Conservation (phyloP, 2,888 invertebrate species). For the Dryomyza anilis region DNA sequence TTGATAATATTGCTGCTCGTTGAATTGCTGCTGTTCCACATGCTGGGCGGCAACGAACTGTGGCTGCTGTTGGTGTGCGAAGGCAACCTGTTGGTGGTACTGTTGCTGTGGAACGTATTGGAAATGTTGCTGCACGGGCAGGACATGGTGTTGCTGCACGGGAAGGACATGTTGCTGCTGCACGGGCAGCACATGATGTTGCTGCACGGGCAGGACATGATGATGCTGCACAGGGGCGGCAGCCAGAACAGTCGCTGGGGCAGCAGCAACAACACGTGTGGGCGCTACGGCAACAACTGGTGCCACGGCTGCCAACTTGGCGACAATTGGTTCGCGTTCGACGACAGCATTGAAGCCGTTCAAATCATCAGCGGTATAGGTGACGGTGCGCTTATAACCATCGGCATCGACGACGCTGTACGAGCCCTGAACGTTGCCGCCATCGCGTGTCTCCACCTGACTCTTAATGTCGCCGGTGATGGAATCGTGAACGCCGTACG, state of each 20-base stretch:
- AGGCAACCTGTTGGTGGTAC: neutral
- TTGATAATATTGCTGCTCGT: neutral
- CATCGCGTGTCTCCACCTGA: constrained; percentile 64
- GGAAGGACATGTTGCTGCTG: neutral
- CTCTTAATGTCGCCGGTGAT: constrained; percentile 64
- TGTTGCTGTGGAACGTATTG: neutral
- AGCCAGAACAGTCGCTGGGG: neutral
- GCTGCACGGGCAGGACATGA: constrained; percentile 19
- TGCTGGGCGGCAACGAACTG: neutral
- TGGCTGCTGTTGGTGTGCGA: neutral
- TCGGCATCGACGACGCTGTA: constrained; percentile 65
- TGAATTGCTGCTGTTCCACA: neutral
- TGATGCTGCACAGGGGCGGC: neutral
- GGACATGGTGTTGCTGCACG: constrained; percentile 2
- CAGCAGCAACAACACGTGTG: constrained; percentile 8
- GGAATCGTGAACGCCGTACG: constrained; percentile 63
- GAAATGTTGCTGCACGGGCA: constrained; percentile 11
- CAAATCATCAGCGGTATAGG: constrained; percentile 64
- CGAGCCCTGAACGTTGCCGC: constrained; percentile 64
- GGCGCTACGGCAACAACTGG: constrained; percentile 6
- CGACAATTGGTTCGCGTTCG: constrained; percentile 58
- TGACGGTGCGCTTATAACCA: constrained; percentile 64
- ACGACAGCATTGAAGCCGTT: constrained; percentile 67
- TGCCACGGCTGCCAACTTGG: neutral
- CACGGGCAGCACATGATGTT: neutral